Evolutionary conservation across 1,140 invertebrate species (phyloP), one percentile per base, ranked within the genome.

Genomic region (Pseudomyrmex gracilis): DNA sequence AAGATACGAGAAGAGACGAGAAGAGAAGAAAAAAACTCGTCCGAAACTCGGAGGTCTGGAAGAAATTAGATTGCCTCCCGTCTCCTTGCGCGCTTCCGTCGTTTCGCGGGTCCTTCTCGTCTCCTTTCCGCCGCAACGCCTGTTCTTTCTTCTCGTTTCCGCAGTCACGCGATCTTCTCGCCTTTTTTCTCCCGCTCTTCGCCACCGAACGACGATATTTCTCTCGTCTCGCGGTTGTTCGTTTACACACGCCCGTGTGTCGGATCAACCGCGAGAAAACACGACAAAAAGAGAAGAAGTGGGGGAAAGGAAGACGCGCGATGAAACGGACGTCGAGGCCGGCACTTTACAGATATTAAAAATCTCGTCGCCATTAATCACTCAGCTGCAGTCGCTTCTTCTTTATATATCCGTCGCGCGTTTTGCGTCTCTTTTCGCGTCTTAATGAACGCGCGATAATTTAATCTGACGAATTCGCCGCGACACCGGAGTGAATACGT

Each of bases 281-380:
- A 34, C 64, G 74, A 71, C 70, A 73, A 76, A 17, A 10, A 20
- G 55, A 43, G 8, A 12, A n/a, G n/a, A n/a, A n/a, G 10, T 49
- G 58, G 20, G 7, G 76, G 43, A 55, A 83, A 51, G 12, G 7
- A 71, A 64, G 43, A 73, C 73, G 57, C 78, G 78, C 70, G 63
- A 57, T 67, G 83, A 85, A 85, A 86, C 83, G 85, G 13, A 73
- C 51, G 82, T 86, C 74, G 58, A 9, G 20, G 43, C 55, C 20
- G 64, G 20, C 73, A 71, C 85, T 87, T 87, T 84, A 45, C 80
- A 86, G 68, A 84, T 78, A 87, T 84, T 84, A 80, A 84, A 86
- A 86, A 86, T 86, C 85, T 86, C 85, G 68, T 84, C 85, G 73
- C 85, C 63, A 84, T 86, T 84, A 78, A 84, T 86, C 85, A 86